These are phyloP conservation scores for Cyaniris semiargus DNA, from an alignment of 2,888 invertebrate species.

Conservation along the genomic window DNA sequence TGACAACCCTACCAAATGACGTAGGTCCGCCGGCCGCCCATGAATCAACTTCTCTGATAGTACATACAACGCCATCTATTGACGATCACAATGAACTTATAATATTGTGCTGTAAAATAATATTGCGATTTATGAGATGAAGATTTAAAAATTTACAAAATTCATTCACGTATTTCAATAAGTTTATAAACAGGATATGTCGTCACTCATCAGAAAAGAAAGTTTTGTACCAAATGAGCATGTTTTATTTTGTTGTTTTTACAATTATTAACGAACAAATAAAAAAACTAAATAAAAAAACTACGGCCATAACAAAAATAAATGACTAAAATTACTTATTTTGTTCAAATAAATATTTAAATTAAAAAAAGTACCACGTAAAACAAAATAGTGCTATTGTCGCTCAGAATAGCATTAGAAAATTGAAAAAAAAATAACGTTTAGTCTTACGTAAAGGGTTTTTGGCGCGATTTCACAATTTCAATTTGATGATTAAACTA, in stretches of 20 bases:
- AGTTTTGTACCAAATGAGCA: too few relatives aligned
- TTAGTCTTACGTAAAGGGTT: neutral
- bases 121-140: neutral
- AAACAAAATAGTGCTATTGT: too few relatives aligned
- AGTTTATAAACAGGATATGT: neutral
- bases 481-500: neutral
- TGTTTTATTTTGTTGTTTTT: too few relatives aligned
- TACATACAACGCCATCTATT: neutral
- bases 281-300: too few relatives aligned
- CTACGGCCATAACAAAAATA: too few relatives aligned
- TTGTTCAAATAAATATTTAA: neutral
- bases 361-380: neutral
- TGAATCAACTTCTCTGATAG: too few relatives aligned
- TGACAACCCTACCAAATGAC: too few relatives aligned
- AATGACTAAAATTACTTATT: neutral
- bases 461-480: neutral
- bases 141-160: neutral
- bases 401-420: neutral
- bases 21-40: too few relatives aligned
- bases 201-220: too few relatives aligned
- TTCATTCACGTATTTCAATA: neutral
- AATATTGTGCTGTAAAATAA: too few relatives aligned
- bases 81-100: neutral
- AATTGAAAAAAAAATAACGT: neutral
- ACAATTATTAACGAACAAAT: too few relatives aligned